A percentile compares a stretch with the other conserved stretches of the same genome.
Evolutionary conservation across 2,113 vertebrate species (phyloP).

Genomic region (Ibidorhyncha struthersii): DNA sequence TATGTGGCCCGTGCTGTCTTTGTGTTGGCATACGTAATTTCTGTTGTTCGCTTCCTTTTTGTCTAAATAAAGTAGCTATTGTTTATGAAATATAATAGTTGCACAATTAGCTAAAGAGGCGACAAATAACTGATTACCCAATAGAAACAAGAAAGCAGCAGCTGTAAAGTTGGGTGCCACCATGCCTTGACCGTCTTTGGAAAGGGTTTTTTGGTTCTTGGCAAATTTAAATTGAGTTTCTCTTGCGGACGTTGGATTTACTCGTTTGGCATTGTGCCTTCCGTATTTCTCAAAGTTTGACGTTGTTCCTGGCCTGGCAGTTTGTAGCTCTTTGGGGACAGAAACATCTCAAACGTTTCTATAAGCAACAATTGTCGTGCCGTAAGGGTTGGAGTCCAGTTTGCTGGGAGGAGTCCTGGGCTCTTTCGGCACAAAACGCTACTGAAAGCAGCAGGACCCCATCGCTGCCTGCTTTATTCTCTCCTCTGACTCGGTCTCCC

Average conservation of each 20-base stretch:
- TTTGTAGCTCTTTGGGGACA: neutral
- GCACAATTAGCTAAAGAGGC: neutral
- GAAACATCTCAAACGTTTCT: slow-evolving; percentile 9
- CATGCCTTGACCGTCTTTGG: neutral
- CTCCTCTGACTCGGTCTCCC: neutral
- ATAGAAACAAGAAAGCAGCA: neutral
- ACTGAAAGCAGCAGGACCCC: neutral
- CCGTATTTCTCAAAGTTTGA: neutral
- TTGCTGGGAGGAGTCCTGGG: neutral
- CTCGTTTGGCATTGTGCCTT: neutral
- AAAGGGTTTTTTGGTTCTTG: neutral
- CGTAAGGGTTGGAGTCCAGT: neutral
- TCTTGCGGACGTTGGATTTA: neutral
- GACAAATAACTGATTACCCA: neutral
- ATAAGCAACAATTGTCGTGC: neutral
- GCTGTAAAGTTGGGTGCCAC: neutral
- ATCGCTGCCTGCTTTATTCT: neutral
- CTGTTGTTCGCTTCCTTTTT: neutral
- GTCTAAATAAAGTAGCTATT: neutral
- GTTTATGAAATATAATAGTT: neutral
- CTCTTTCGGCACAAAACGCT: neutral
- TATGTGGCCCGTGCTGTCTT: neutral
- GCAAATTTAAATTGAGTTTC: neutral
- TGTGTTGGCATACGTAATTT: neutral
- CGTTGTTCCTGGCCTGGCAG: neutral